Conservation (phyloP, 2,113 vertebrate species). For the Mirza zaza region DNA sequence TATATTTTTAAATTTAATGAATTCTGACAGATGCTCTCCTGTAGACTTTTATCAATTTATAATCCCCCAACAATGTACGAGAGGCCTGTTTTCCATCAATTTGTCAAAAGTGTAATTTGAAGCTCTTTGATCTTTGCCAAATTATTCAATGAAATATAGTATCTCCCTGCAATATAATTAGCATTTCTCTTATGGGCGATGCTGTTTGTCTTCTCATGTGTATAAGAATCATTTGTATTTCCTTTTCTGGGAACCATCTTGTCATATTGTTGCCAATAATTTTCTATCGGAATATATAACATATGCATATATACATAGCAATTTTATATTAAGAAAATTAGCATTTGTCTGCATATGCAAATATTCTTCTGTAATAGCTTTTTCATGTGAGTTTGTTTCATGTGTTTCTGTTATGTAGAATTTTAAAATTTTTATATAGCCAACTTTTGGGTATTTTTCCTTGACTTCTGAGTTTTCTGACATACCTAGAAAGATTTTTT, state of each 20-base stretch:
- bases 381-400: background rate
- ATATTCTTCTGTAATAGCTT: background rate
- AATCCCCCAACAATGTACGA: background rate
- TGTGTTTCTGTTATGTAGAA: background rate
- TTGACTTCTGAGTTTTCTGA: conserved; percentile 18
- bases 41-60: background rate
- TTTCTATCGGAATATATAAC: background rate
- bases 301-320: background rate
- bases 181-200: background rate
- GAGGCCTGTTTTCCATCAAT: conserved; percentile 43
- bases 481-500: background rate
- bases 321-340: background rate
- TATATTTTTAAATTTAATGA: conserved; percentile 33
- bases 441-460: background rate
- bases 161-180: background rate
- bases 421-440: background rate
- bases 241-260: background rate
- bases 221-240: background rate
- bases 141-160: conserved; percentile 40
- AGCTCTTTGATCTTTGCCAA: conserved; percentile 46
- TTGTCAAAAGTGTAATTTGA: conserved; percentile 11
- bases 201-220: background rate
- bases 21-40: background rate
- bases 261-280: background rate
- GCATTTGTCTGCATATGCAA: background rate